Conservation (phyloP, 2,797 vertebrate species). For the Lacerta agilis region DNA sequence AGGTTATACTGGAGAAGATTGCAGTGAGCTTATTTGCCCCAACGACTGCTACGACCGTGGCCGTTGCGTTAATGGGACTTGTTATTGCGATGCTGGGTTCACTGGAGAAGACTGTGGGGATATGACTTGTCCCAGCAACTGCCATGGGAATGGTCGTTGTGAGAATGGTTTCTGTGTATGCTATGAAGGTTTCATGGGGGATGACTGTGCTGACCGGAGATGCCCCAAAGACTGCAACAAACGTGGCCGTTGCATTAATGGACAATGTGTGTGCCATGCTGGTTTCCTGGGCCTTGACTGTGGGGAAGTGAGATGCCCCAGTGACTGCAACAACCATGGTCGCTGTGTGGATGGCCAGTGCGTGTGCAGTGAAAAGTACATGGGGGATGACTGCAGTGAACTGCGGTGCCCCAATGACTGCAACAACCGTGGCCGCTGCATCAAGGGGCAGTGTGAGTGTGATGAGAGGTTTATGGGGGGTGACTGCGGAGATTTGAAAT, state of each 20-base stretch:
- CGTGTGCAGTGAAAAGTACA: slow-evolving; percentile 84
- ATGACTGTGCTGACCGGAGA: slow-evolving; percentile 87
- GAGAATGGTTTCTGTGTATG: slow-evolving; percentile 90
- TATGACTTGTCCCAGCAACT: slow-evolving; percentile 86
- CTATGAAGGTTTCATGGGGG: slow-evolving; percentile 84
- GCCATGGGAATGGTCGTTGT: slow-evolving; percentile 85
- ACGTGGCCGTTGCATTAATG: slow-evolving; percentile 86
- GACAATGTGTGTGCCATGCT: slow-evolving; percentile 90
- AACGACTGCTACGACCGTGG: slow-evolving; percentile 95
- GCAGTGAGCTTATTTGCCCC: slow-evolving; percentile 93
- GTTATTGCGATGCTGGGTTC: slow-evolving; percentile 91
- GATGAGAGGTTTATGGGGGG: slow-evolving; percentile 82
- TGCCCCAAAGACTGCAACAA: slow-evolving; percentile 89
- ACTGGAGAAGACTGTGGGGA: slow-evolving; percentile 90
- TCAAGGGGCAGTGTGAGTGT: slow-evolving; percentile 84
- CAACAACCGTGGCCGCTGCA: slow-evolving; percentile 80
- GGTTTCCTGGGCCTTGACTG: slow-evolving; percentile 89
- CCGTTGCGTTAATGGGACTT: slow-evolving; percentile 92
- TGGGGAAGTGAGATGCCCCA: slow-evolving; percentile 84
- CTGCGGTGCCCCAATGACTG: slow-evolving; percentile 85
- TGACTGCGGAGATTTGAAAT: slow-evolving; percentile 85
- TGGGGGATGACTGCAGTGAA: slow-evolving; percentile 86
- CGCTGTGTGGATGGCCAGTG: slow-evolving; percentile 88
- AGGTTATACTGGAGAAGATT: slow-evolving; percentile 94
- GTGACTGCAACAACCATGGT: slow-evolving; percentile 84